phyloP scores from a whole-genome alignment of 1,140 invertebrate species.

The Drosophila lowei region DNA sequence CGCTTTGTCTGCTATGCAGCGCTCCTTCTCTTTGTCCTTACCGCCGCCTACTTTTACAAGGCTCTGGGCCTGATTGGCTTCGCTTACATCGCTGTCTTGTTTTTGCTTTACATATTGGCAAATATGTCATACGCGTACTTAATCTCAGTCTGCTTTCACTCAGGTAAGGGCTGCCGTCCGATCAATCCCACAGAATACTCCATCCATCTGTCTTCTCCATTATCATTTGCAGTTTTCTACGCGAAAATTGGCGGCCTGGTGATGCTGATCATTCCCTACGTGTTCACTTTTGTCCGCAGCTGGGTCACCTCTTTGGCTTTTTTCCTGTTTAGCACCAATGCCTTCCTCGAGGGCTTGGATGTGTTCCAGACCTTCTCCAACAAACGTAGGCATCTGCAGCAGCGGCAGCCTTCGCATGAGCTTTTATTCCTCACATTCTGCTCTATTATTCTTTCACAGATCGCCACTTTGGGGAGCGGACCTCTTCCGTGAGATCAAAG shows the following conservation, averaged over 20 bases:
- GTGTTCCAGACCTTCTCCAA: slow-evolving; percentile 74
- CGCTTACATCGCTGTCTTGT: slow-evolving; percentile 54
- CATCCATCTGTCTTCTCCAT: neutral
- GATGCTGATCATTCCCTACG: slow-evolving; percentile 67
- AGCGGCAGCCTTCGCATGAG: neutral
- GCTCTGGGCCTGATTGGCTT: slow-evolving; percentile 39
- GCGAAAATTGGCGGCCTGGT: slow-evolving; percentile 76
- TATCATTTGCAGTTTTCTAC: slow-evolving; percentile 67
- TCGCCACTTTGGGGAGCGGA: slow-evolving; percentile 46
- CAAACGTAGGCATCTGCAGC: slow-evolving; percentile 53
- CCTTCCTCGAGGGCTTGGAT: slow-evolving; percentile 68
- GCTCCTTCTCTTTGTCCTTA: slow-evolving; percentile 44
- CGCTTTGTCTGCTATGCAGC: slow-evolving; percentile 57
- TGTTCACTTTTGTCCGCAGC: slow-evolving; percentile 61
- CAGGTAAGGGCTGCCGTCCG: slow-evolving; percentile 51
- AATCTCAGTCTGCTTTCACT: slow-evolving; percentile 77
- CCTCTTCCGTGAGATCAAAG: slow-evolving; percentile 61
- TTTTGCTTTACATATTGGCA: slow-evolving; percentile 67
- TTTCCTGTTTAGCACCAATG: slow-evolving; percentile 58
- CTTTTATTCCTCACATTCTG: neutral
- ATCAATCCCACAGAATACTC: neutral
- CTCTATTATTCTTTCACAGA: slow-evolving; percentile 28
- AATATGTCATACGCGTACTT: slow-evolving; percentile 77
- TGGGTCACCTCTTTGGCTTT: slow-evolving; percentile 48
- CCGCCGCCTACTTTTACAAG: slow-evolving; percentile 42